Conservation (phyloP, 2,888 invertebrate species). For the Melieria picta region DNA sequence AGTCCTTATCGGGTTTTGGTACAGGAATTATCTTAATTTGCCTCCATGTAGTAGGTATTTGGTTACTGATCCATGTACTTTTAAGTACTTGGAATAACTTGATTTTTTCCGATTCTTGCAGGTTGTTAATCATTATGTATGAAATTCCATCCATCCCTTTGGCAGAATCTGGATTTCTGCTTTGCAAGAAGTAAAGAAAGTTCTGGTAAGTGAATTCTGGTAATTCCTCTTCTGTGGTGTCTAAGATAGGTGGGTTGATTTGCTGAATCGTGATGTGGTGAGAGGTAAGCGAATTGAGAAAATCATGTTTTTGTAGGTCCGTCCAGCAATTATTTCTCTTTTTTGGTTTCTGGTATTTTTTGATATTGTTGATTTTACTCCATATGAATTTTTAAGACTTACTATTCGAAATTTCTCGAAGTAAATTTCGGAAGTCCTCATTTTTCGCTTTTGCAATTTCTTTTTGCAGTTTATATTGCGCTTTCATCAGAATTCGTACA, state of each 20-base stretch:
- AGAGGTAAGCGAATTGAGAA: background rate
- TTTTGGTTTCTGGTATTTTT: constrained; percentile 2
- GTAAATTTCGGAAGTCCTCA: background rate
- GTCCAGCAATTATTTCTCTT: constrained; percentile 1
- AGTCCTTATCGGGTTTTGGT: constrained; percentile 21
- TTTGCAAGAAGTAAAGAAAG: background rate
- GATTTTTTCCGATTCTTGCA: background rate
- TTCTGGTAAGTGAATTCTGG: background rate
- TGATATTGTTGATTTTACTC: constrained; percentile 6
- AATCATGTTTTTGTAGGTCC: background rate
- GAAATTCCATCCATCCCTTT: constrained; percentile 9
- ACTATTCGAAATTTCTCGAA: background rate
- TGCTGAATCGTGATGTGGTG: too few species aligned
- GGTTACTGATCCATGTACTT: constrained; percentile 4
- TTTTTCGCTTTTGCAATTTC: background rate
- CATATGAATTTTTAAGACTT: background rate
- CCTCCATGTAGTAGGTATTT: constrained; percentile 8
- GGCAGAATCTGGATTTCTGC: constrained; percentile 13
- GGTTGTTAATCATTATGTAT: constrained; percentile 10
- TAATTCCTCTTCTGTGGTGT: too few species aligned
- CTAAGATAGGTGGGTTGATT: background rate
- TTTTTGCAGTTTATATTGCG: background rate
- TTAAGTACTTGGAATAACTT: background rate
- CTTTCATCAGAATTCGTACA: too few species aligned
- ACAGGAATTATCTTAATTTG: constrained; percentile 22